Evolutionary conservation across 2,888 invertebrate genomes (phyloP).

Genomic region (Cataglyphis altisquamis): DNA sequence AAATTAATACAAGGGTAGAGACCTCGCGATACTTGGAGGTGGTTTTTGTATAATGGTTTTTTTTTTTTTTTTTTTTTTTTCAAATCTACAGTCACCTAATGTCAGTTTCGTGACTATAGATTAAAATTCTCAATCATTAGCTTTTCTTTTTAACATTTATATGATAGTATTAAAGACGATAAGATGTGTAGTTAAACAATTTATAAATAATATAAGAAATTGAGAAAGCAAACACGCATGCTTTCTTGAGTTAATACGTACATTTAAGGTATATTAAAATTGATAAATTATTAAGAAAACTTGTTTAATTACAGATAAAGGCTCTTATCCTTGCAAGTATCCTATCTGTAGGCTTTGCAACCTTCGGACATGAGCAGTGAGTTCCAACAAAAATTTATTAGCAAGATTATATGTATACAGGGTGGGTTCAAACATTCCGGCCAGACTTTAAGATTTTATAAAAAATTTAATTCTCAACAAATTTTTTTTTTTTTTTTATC

Average conservation of each 20-base stretch:
- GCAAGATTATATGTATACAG: not conserved
- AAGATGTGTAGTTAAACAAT: not conserved
- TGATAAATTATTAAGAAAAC: slow-evolving; percentile 30
- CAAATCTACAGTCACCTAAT: not conserved
- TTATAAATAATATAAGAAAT: not conserved
- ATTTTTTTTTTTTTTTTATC: too few relatives aligned
- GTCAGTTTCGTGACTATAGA: not conserved
- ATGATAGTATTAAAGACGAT: not conserved
- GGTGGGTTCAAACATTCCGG: too few relatives aligned
- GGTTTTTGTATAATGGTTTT: not conserved
- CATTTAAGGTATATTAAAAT: not conserved
- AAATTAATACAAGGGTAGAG: slow-evolving; percentile 4
- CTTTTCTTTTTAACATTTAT: not conserved
- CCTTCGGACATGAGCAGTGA: slow-evolving; percentile 83
- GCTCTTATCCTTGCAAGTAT: slow-evolving; percentile 74
- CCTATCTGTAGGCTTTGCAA: slow-evolving; percentile 74
- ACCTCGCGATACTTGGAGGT: not conserved
- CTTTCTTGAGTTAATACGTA: not conserved
- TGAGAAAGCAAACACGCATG: not conserved
- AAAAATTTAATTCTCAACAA: too few relatives aligned
- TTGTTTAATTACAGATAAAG: slow-evolving; percentile 72
- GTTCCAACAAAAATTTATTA: slow-evolving; percentile 60
- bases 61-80: not conserved
- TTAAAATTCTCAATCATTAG: not conserved
- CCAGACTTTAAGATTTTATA: too few relatives aligned